Base-by-base conservation (phyloP, 2,888 invertebrate genomes). In the Trilocha varians region DNA sequence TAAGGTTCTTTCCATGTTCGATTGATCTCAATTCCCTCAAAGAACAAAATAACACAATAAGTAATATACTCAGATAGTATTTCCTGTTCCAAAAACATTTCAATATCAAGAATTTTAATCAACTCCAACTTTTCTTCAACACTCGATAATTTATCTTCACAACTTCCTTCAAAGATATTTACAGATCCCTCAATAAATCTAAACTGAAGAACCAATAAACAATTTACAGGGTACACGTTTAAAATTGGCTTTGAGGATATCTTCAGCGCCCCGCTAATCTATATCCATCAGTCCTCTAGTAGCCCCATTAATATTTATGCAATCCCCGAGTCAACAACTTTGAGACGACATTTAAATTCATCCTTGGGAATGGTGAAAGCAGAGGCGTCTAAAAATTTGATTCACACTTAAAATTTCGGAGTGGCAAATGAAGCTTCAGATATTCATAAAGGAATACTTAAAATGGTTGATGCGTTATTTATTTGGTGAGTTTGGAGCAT, bases 281-380 rank as follows among this genome's bases (percentile, higher is more conserved):
- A 65, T 66, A 70, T 65, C 72, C 68, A 72, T 73, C 71, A 71
- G 70, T 68, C 68, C 66, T 64, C 59, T 69, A 66, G 66, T 65
- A 49, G 53, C 52, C 58, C 57, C 76, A 82, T 82, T 77, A 82
- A 79, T 79, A 82, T 83, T 79, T 76, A 80, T 78, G 71, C 70
- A 72, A 67, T 69, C 70, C 70, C 64, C 65, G 59, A 74, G 71
- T 74, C 73, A 66, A 68, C 73, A 67, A 57, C 65, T 72, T 69
- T 72, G 68, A 73, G 65, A 71, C 75, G 79, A 77, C 68, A 78
- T 83, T 82, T 76, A 77, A 74, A 83, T 83, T 82, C 77, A 78
- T 73, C 72, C 73, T 69, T 66, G 65, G 68, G 66, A 52, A 65
- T 64, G 64, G 70, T 71, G 73, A 76, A 72, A 75, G 75, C 65